These are phyloP conservation scores for Pollenia amentaria DNA, from an alignment of 2,888 invertebrate genomes.

Conservation along the genomic window DNA sequence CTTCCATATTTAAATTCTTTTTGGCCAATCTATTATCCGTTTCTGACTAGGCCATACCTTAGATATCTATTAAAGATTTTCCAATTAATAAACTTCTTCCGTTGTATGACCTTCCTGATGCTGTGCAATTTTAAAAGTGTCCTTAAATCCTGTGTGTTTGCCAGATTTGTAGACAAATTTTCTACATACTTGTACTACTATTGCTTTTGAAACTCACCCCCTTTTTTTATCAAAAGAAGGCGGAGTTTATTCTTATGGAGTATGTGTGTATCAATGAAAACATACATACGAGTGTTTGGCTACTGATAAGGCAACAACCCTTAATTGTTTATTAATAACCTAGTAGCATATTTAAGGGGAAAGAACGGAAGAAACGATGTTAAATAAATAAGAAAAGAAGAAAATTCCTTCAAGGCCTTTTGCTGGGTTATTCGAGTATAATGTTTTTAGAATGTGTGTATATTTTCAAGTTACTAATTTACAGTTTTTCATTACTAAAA, in stretches of 20 bases:
- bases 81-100: slow-evolving; percentile 14
- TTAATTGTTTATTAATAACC: slow-evolving; percentile 34
- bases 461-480: no score
- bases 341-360: neutral
- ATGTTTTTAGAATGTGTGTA: no score
- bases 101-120: slow-evolving; percentile 9
- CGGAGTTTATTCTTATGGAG: slow-evolving; percentile 65
- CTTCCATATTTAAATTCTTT: slow-evolving; percentile 44
- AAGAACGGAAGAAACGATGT: neutral
- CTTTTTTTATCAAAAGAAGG: slow-evolving; percentile 54
- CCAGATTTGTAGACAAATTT: slow-evolving; percentile 54
- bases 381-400: neutral
- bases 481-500: no score
- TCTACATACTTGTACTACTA: slow-evolving; percentile 38
- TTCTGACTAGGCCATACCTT: slow-evolving; percentile 50
- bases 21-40: slow-evolving; percentile 48
- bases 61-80: neutral
- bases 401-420: neutral
- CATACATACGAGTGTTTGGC: slow-evolving; percentile 60
- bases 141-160: slow-evolving; percentile 54
- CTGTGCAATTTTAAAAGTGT: slow-evolving; percentile 58
- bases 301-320: slow-evolving; percentile 73
- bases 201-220: slow-evolving; percentile 49
- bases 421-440: no score
- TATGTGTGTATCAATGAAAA: slow-evolving; percentile 15